Evolutionary conservation across 1,140 invertebrate species (phyloP), one percentile per base, ranked within the genome.

Genomic region (Zaprionus capensis): DNA sequence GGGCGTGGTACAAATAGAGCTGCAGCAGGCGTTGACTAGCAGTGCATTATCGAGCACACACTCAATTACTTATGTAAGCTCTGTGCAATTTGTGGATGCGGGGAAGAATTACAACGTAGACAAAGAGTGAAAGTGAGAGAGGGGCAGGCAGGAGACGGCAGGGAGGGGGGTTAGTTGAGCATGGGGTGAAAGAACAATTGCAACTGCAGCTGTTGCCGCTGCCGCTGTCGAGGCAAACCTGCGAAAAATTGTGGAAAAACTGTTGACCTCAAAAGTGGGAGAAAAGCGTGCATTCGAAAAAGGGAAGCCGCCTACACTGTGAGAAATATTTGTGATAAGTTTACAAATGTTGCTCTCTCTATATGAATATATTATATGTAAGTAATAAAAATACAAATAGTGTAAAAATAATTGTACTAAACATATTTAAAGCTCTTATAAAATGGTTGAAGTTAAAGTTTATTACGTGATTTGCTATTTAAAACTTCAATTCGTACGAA

Each of bases 31-130:
- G 64, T 49, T 64, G 69, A 71, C 59, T 76, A 70, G 44, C 78
- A 84, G 78, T 88, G 76, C 85, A 88, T 88, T 88, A 88, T 88
- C 84, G 84, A 88, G 85, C 78, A 90, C 85, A 88, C 85, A 88
- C 84, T 88, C 84, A 88, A 88, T 88, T 88, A 88, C 84, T 88
- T 88, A 88, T 88, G 84, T 90, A 88, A 88, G 84, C 85, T 57
- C 76, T 53, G 53, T 53, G 68, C 62, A 66, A 59, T 56, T 34
- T 57, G 24, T 46, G 55, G 20, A 62, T 56, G 22, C 17, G 34
- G 7, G 17, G 58, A 4, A 12, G 11, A 51, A 51, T 51, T 12
- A 51, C 20, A 5, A 11, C 5, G 46, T 14, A 20, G 0, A 22
- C 2, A 24, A 24, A 49, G 38, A 11, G 53, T n/a, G 11, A 41